Evolutionary conservation across 2,113 vertebrate genomes (phyloP), one percentile per base, ranked within the genome.

Genomic region (Barnardius zonarius): DNA sequence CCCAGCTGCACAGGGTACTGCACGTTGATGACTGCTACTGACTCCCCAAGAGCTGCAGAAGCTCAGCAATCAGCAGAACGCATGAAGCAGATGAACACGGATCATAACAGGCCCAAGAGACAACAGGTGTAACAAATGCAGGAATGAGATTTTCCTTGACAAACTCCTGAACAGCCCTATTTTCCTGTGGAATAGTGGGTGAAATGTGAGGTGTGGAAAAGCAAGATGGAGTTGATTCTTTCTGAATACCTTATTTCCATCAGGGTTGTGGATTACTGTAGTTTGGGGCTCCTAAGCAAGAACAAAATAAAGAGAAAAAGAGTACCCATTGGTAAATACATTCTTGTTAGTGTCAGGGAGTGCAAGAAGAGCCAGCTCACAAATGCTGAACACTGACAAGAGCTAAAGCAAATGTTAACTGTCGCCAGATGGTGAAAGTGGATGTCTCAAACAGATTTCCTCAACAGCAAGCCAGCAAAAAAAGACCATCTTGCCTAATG

Each of bases 211-310:
- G 93, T 96, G 96, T 95, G 96, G 83, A 95, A 93, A 97, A 96
- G 96, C 90, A 95, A 96, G 92, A 97, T 96, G 96, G 96, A 88
- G 89, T 85, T 84, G 95, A 92, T 95, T 97, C 96, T 97, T 97
- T 97, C 97, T 93, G 97, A 98, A 98, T 99, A 99, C 99, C 99
- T 99, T 99, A 98, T 99, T 99, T 99, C 99, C 99, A 97, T 99
- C 99, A 98, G 99, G 99, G 95, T 99, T 99, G 99, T 99, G 99
- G 99, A 99, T 99, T 98, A 99, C 99, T 95, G 99, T 99, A 97
- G 99, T 99, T 98, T 99, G 99, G 98, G 99, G 99, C 98, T 99
- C 99, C 99, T 99, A 98, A 98, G 98, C 97, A 28, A 98, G 98
- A 98, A 98, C 95, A 97, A 98, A 97, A 98, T 98, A 97, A 96